Evolutionary conservation across 1,140 invertebrate species (phyloP).

Genomic region (Lordiphosa clarofinis): DNA sequence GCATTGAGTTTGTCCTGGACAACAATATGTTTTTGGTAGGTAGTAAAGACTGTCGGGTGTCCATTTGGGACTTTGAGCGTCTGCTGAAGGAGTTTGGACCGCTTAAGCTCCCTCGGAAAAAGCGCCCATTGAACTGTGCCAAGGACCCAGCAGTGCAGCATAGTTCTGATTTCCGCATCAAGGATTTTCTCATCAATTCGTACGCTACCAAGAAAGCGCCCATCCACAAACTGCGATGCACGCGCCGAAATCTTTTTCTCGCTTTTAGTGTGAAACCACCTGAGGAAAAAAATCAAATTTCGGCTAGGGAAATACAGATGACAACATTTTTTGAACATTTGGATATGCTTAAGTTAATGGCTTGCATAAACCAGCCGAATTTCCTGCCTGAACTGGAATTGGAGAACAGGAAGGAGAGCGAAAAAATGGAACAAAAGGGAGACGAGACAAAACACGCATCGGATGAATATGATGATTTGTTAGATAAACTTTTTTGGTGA

Average conservation of each 20-base stretch:
- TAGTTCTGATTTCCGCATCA: neutral
- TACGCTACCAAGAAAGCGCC: constrained; percentile 25
- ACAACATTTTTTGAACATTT: no score
- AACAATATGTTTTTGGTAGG: constrained; percentile 45
- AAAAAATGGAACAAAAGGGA: no score
- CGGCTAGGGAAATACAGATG: neutral
- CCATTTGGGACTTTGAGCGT: constrained; percentile 47
- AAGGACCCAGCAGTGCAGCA: neutral
- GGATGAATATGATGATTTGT: neutral
- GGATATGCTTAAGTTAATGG: no score
- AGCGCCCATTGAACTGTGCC: neutral
- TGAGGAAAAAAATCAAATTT: neutral
- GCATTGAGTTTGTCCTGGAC: constrained; percentile 33
- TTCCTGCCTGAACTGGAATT: no score
- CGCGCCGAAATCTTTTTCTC: constrained; percentile 36
- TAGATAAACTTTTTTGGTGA: no score
- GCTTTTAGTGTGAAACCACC: constrained; percentile 23
- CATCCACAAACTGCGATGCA: constrained; percentile 27
- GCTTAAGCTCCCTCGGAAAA: neutral
- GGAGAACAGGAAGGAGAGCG: no score
- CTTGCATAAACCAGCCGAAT: no score
- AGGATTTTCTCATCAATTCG: constrained; percentile 16
- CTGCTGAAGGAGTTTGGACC: constrained; percentile 9
- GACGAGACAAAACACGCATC: no score
- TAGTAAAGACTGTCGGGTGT: constrained; percentile 33